A percentile compares a stretch with the other conserved stretches of the same genome.
Conservation (phyloP, 2,888 invertebrate species). For the Onchidella celtica region DNA sequence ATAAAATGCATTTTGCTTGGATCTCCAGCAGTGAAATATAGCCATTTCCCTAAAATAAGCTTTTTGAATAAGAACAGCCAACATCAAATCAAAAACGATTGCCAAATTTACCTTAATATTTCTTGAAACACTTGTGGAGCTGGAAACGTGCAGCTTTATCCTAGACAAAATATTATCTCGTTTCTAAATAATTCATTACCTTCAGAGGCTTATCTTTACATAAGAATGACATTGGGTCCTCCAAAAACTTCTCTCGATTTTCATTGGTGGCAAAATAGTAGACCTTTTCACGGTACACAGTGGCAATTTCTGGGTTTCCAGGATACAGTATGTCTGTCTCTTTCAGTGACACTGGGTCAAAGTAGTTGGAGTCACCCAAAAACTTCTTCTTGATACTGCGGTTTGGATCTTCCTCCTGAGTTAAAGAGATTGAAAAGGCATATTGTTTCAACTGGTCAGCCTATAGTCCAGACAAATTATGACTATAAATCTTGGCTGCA, state of each 20-base stretch:
- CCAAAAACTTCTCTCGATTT: constrained; percentile 76
- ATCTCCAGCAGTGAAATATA: too few relatives aligned
- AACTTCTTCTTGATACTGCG: constrained; percentile 76
- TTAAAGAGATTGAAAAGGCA: neutral
- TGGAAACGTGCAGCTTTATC: too few relatives aligned
- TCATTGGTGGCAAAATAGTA: constrained; percentile 78
- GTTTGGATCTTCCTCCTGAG: constrained; percentile 77
- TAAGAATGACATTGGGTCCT: constrained; percentile 73
- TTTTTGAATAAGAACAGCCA: too few relatives aligned
- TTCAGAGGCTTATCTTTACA: constrained; percentile 68
- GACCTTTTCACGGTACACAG: constrained; percentile 77
- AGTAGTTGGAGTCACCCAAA: constrained; percentile 79
- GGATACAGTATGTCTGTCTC: constrained; percentile 77
- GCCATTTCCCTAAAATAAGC: too few relatives aligned
- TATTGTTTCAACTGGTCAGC: too few relatives aligned
- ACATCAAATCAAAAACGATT: too few relatives aligned
- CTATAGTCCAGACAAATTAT: too few relatives aligned
- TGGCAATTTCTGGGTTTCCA: constrained; percentile 78
- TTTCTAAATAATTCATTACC: constrained; percentile 62
- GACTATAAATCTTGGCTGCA: too few relatives aligned
- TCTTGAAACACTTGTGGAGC: too few relatives aligned
- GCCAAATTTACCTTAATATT: too few relatives aligned
- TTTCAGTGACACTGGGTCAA: constrained; percentile 79
- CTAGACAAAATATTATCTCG: too few relatives aligned
- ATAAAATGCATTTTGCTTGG: too few relatives aligned